Evolutionary conservation across 2,113 vertebrate genomes (phyloP).

Genomic region (Anhinga rufa): DNA sequence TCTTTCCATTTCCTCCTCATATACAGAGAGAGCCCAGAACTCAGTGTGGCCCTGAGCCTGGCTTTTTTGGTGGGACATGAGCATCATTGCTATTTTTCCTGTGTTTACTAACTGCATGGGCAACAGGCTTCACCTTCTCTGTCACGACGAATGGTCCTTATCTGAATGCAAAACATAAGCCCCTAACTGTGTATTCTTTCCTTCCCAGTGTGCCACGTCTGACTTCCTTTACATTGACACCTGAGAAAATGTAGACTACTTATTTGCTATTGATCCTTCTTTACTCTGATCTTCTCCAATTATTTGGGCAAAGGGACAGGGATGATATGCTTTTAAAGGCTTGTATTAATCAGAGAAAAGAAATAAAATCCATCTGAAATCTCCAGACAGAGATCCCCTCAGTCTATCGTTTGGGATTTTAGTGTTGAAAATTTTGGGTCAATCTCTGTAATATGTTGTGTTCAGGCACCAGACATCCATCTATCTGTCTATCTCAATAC

Average conservation of each 20-base stretch:
- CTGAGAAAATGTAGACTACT: neutral
- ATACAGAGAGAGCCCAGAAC: neutral
- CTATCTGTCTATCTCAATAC: conserved; percentile 53
- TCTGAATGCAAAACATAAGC: neutral
- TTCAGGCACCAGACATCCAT: conserved; percentile 25
- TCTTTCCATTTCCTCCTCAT: neutral
- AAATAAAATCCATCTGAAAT: conserved; percentile 3
- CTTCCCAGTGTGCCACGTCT: neutral
- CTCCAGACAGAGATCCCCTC: neutral
- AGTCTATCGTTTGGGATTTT: neutral
- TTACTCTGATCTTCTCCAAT: neutral
- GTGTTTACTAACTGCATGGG: neutral
- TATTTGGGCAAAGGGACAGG: conserved; percentile 4
- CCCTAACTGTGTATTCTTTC: neutral
- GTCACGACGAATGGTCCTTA: rapidly evolving
- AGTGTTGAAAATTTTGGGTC: conserved; percentile 35
- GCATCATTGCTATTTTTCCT: neutral
- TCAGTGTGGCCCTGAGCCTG: neutral
- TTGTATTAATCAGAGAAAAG: conserved; percentile 22
- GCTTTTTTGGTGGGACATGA: neutral
- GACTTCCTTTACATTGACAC: neutral
- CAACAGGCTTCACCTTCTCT: neutral
- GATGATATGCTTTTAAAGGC: neutral
- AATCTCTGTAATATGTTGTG: neutral
- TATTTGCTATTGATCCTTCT: conserved; percentile 8